phyloP scores from a whole-genome alignment of 2,113 vertebrate genomes.

The Alligator mississippiensis region DNA sequence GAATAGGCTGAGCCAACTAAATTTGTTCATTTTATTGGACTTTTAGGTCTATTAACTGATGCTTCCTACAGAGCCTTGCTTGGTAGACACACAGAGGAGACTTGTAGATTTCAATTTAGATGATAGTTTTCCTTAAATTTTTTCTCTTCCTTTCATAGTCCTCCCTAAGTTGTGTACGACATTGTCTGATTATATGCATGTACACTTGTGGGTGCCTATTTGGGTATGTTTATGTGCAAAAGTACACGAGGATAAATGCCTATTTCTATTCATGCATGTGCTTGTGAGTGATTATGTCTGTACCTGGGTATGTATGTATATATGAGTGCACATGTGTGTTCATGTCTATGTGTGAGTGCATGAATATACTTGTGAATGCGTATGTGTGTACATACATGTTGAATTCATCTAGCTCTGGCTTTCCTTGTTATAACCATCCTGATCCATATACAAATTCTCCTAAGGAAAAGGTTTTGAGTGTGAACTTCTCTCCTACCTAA shows the following conservation, averaged over 20 bases:
- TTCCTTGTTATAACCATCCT: not conserved
- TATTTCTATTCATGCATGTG: not conserved
- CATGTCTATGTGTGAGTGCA: not conserved
- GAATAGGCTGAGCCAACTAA: not conserved
- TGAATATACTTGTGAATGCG: fast-evolving
- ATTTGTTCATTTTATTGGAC: not conserved
- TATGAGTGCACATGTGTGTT: not conserved
- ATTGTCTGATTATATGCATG: not conserved
- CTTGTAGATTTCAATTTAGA: not conserved
- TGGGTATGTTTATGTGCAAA: not conserved
- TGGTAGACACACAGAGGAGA: not conserved
- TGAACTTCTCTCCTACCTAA: not conserved
- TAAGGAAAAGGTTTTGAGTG: constrained; percentile 27
- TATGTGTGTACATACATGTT: not conserved
- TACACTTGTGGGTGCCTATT: not conserved
- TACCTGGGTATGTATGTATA: not conserved
- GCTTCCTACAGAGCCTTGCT: not conserved
- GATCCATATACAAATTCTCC: not conserved
- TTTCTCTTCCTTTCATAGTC: not conserved
- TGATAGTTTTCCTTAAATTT: not conserved
- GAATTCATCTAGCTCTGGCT: fast-evolving
- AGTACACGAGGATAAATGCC: not conserved
- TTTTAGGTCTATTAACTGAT: not conserved
- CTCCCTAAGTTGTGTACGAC: fast-evolving
- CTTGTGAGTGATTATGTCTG: not conserved